phyloP scores from a whole-genome alignment of 2,888 invertebrate species.

The Psylliodes chrysocephalus region DNA sequence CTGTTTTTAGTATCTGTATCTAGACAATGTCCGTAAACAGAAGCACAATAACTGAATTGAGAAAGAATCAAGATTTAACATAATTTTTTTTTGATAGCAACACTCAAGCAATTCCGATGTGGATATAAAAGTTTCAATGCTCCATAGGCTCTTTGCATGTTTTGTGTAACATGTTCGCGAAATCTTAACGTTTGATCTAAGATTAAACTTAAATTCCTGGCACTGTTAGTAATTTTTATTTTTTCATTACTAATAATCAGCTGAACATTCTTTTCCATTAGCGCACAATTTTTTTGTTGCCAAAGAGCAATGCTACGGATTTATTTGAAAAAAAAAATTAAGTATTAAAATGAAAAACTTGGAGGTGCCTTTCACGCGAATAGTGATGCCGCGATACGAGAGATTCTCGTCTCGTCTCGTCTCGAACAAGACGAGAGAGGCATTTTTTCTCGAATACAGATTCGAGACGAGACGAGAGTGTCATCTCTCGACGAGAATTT shows the following conservation, averaged over 20 bases:
- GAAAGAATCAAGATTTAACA: neutral
- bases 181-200: neutral
- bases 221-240: neutral
- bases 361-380: too few species aligned
- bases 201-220: neutral
- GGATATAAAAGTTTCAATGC: neutral
- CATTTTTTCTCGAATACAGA: too few species aligned
- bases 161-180: neutral
- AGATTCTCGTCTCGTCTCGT: too few species aligned
- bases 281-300: neutral
- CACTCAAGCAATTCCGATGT: too few species aligned
- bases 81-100: neutral
- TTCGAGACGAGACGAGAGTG: too few species aligned
- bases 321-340: too few species aligned
- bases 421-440: too few species aligned
- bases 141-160: conserved; percentile 1
- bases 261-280: conserved; percentile 4
- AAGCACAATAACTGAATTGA: conserved; percentile 3
- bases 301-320: neutral
- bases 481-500: too few species aligned
- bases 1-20: conserved; percentile 7
- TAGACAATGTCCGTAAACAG: neutral
- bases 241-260: neutral
- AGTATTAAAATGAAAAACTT: too few species aligned
- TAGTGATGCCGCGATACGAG: too few species aligned